Base-by-base conservation (phyloP, 2,797 vertebrate genomes). In the Lepus oiostolus region DNA sequence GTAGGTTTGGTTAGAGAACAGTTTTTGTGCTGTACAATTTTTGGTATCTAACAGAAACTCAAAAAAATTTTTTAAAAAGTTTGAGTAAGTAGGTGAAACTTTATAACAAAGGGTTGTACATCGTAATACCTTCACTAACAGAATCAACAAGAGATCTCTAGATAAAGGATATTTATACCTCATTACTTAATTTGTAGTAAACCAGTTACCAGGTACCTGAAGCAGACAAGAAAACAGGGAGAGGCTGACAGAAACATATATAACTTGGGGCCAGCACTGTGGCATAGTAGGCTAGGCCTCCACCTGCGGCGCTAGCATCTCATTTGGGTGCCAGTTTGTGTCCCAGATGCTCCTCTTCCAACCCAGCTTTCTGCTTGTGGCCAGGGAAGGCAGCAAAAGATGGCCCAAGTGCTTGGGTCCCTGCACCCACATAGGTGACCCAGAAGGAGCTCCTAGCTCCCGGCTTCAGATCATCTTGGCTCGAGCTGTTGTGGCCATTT, bases 141-240 rank as follows among this genome's bases (percentile, higher is more conserved):
- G 26, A 94, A 87, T 75, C 58, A 85, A 42, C 92, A 72, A 80
- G 30, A 63, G 9, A 72, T 32, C 38, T 19, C 22, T 54, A 72
- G 35, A 63, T 58, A 38, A 88, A 68, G 80, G 7, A 38, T 19
- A 71, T 70, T 82, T 71, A 54, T 77, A 74, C 67, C 32, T 26
- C 67, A 58, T 80, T 80, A 75, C 30, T 65, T 71, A 93, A 75
- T 74, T 87, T 90, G 35, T 84, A 42, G 19, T 70, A 88, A 90
- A 88, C 22, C 30, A 93, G 10, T 75, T 82, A 82, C 30, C 9
- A 24, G 22, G 52, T 30, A 91, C n/a, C 9, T 76, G 54, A 85
- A 85, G 68, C 35, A 71, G 21, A 50, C 17, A 80, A 62, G 7
- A 88, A 7, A 81, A 17, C 7, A 77, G 2, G 42, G 9, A 47